A percentile compares a stretch with the other conserved stretches of the same genome.
phyloP scores from a whole-genome alignment of 2,113 vertebrate genomes.

The Pyrgilauda ruficollis region DNA sequence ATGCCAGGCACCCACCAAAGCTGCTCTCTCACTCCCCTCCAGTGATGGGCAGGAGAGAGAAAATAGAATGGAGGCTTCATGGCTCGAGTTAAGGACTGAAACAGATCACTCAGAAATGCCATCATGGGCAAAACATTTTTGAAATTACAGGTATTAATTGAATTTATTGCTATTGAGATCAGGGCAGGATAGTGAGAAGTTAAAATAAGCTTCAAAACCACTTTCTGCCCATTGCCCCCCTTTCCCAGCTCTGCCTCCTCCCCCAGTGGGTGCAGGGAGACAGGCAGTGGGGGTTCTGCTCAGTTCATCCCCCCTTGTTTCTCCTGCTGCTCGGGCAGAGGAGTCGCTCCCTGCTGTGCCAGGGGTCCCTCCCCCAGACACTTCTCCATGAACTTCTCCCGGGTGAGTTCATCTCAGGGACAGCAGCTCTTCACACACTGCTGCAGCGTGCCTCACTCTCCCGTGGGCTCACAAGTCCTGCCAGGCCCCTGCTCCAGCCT shows the following conservation, averaged over 20 bases:
- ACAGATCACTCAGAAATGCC: not conserved
- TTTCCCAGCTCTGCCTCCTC: not conserved
- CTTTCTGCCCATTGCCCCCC: not conserved
- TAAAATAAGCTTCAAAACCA: not conserved
- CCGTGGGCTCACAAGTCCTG: not conserved
- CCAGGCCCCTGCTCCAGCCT: not conserved
- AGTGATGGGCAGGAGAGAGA: not conserved
- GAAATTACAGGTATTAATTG: not conserved
- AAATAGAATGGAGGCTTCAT: not conserved
- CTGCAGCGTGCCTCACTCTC: too few species aligned
- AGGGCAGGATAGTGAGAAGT: not conserved
- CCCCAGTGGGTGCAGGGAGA: not conserved
- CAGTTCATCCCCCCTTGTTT: not conserved
- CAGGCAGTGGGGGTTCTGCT: not conserved
- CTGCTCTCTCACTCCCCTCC: not conserved
- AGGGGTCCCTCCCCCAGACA: not conserved
- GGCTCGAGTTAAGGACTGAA: not conserved
- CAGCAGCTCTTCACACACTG: not conserved
- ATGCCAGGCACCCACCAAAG: not conserved
- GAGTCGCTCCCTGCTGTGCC: not conserved
- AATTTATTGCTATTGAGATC: not conserved
- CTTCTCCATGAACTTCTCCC: not conserved
- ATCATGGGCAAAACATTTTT: not conserved
- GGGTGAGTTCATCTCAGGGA: not conserved
- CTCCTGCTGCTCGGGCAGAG: too few species aligned